Evolutionary conservation across 2,888 invertebrate genomes (phyloP).

Genomic region (Agrotis segetum): DNA sequence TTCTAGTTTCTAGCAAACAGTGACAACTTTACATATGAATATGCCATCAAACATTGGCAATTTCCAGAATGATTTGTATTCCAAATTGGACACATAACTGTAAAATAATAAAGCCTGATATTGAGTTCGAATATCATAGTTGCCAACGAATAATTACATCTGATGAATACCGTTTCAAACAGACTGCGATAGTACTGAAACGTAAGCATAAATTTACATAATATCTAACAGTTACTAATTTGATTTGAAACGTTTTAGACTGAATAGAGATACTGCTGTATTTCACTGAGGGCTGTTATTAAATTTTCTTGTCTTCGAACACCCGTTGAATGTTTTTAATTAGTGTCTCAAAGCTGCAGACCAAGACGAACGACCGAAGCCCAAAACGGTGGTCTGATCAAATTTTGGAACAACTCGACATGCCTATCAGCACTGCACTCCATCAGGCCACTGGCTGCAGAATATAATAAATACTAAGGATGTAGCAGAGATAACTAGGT

Average conservation of each 20-base stretch:
- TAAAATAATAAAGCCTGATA: constrained; percentile 21
- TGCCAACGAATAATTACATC: constrained; percentile 44
- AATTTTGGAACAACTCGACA: no score
- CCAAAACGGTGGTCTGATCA: no score
- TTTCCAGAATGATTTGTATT: constrained; percentile 4
- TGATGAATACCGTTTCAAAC: constrained; percentile 46
- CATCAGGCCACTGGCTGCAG: no score
- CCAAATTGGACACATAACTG: neutral
- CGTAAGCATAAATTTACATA: constrained; percentile 50
- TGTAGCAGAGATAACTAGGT: no score
- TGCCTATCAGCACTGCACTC: no score
- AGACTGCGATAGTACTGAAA: constrained; percentile 25
- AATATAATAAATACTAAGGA: no score
- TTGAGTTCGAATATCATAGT: constrained; percentile 37
- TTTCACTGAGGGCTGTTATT: constrained; percentile 9
- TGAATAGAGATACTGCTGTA: neutral
- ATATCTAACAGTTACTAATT: constrained; percentile 35
- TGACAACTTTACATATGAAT: no score
- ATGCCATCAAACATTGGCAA: neutral
- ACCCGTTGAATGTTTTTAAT: constrained; percentile 1
- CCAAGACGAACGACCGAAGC: neutral
- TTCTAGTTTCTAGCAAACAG: no score
- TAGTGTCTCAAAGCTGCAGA: neutral
- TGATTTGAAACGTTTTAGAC: constrained; percentile 30
- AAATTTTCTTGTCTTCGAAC: neutral